Evolutionary conservation across 2,888 invertebrate species (phyloP), one percentile per base, ranked within the genome.

Genomic region (Mimas tiliae): DNA sequence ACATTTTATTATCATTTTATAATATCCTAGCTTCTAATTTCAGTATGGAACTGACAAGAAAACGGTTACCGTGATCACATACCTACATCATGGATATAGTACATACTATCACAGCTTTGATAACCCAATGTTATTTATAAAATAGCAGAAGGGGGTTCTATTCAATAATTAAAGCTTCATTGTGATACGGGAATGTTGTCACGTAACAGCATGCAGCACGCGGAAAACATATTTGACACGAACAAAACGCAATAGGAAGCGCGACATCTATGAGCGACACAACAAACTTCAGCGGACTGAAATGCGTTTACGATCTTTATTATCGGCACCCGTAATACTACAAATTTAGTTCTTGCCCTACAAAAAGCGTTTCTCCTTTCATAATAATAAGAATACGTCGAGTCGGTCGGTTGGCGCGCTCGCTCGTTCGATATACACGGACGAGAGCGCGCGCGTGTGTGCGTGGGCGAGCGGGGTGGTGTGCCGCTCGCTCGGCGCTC

Each of bases 381-480:
- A 89, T 93, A 90, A 93, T 93, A 94, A 94, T 94, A 93, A 94
- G 94, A 95, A 95, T 95, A 95, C 94, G 94, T 87, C 89, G 92
- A 91, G 92, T 92, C 91, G 90, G 86, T 86, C 87, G 89, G 87
- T 83, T 87, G 88, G 89, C 90, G 87, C 89, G 90, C 87, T 88
- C 87, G 89, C 85, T 90, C 87, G 91, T 85, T 90, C 88, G 90
- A 89, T 90, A 90, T 80, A 88, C 87, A 87, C 86, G 84, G 82
- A 89, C 87, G 80, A 66, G 83, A 74, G 70, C 47, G 71, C 47
- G 75, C n/a, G 52, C 68, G 84, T 85, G 90, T 85, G 87, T 76
- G 86, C 70, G 75, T 72, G 71, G 64, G 68, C 34, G 74, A 69
- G 69, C 52, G 64, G n/a, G 27, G 45, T 75, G 73, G 81, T 78